Evolutionary conservation across 2,113 vertebrate species (phyloP).

Genomic region (Delphinapterus leucas): DNA sequence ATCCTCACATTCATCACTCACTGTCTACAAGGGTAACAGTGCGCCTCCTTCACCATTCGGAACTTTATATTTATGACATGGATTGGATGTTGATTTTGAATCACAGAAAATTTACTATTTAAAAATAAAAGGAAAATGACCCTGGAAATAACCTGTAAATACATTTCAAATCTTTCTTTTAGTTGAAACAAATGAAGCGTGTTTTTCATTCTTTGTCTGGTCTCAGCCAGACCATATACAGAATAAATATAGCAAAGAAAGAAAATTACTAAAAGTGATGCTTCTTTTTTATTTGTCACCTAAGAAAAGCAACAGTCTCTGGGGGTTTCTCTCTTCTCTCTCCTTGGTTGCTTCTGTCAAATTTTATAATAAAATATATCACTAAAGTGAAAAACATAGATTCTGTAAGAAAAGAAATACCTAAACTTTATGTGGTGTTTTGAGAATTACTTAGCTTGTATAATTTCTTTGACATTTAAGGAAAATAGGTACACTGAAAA

Average conservation of each 20-base stretch:
- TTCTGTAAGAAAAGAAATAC: not conserved
- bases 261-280: not conserved
- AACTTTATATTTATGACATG: not conserved
- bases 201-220: not conserved
- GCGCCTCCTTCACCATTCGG: no score
- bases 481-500: not conserved
- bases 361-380: not conserved
- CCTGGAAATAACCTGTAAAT: not conserved
- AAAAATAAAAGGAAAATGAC: constrained; percentile 48
- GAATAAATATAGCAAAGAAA: constrained; percentile 20
- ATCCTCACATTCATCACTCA: no score
- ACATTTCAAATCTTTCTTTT: constrained; percentile 13
- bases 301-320: constrained; percentile 36
- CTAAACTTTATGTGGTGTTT: not conserved
- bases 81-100: not conserved
- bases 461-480: constrained; percentile 17
- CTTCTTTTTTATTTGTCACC: constrained; percentile 14
- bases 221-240: constrained; percentile 1
- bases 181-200: not conserved
- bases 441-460: not conserved
- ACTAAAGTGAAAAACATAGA: not conserved
- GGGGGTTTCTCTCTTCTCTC: not conserved
- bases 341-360: constrained; percentile 35
- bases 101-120: not conserved
- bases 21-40: not conserved